Conservation (phyloP, 2,888 invertebrate species). For the Coelopa pilipes region DNA sequence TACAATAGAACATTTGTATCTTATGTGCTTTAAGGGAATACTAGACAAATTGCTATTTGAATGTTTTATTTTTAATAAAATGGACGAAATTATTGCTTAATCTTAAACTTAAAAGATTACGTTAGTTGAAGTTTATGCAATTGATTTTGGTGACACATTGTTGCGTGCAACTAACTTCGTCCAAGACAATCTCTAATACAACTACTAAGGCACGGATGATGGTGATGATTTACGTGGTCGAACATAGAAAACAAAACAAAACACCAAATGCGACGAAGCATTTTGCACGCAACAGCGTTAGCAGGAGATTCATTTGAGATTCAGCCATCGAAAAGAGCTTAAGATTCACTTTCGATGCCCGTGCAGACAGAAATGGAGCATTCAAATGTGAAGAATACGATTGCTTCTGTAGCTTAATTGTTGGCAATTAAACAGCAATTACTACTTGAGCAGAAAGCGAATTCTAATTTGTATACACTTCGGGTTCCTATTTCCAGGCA, state of each 20-base stretch:
- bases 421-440: constrained; percentile 27
- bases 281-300: constrained; percentile 21
- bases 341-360: constrained; percentile 28
- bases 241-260: not conserved
- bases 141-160: constrained; percentile 23
- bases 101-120: constrained; percentile 1
- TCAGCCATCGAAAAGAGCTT: constrained; percentile 1
- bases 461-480: not conserved
- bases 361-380: constrained; percentile 10
- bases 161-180: constrained; percentile 15
- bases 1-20: constrained; percentile 11
- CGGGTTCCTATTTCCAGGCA: not conserved
- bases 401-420: constrained; percentile 25
- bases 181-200: constrained; percentile 1
- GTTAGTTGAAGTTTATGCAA: constrained; percentile 29
- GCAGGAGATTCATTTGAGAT: not conserved
- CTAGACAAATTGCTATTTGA: not conserved
- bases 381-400: not conserved
- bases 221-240: not conserved
- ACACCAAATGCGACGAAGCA: not conserved
- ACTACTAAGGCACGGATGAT: constrained; percentile 18
- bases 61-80: constrained; percentile 1
- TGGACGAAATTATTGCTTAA: not conserved
- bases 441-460: constrained; percentile 13
- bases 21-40: constrained; percentile 3